A percentile compares a stretch with the other conserved stretches of the same genome.
These are phyloP conservation scores for Ophthalmolycus amberensis DNA, from an alignment of 2,113 vertebrate genomes.

Conservation along the genomic window DNA sequence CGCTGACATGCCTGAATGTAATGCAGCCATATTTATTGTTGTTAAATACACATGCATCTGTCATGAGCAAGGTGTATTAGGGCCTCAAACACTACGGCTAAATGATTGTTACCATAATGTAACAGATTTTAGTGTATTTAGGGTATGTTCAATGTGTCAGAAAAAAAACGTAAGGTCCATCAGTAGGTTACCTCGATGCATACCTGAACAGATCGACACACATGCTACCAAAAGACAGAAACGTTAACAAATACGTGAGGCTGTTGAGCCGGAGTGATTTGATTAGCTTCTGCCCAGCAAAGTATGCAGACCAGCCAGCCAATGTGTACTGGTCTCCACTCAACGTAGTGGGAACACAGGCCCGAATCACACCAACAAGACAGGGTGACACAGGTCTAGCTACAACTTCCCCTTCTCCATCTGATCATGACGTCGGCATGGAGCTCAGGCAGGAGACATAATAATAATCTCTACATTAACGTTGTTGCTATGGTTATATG, in stretches of 20 bases:
- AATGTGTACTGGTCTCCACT: slow-evolving; percentile 16
- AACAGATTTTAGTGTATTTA: neutral
- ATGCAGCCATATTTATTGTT: neutral
- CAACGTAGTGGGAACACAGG: neutral
- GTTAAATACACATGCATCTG: neutral
- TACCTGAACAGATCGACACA: neutral
- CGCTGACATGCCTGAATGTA: neutral
- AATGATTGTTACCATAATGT: neutral
- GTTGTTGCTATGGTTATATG: slow-evolving; percentile 41
- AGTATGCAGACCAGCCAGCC: slow-evolving; percentile 8
- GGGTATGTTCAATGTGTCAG: neutral
- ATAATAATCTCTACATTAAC: slow-evolving; percentile 44
- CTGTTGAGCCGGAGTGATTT: slow-evolving; percentile 28
- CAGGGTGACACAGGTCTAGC: neutral
- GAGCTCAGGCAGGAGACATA: slow-evolving; percentile 6
- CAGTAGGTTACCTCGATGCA: neutral
- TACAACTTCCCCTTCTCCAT: neutral
- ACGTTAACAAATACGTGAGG: slow-evolving; percentile 13
- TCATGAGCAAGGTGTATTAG: neutral
- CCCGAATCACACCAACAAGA: slow-evolving; percentile 20
- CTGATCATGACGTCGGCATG: slow-evolving; percentile 21
- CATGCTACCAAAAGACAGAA: neutral
- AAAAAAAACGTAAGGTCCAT: neutral
- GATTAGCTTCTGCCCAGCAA: slow-evolving; percentile 30
- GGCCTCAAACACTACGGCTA: neutral